Base-by-base conservation (phyloP, 2,113 vertebrate genomes). In the Lepisosteus oculatus region DNA sequence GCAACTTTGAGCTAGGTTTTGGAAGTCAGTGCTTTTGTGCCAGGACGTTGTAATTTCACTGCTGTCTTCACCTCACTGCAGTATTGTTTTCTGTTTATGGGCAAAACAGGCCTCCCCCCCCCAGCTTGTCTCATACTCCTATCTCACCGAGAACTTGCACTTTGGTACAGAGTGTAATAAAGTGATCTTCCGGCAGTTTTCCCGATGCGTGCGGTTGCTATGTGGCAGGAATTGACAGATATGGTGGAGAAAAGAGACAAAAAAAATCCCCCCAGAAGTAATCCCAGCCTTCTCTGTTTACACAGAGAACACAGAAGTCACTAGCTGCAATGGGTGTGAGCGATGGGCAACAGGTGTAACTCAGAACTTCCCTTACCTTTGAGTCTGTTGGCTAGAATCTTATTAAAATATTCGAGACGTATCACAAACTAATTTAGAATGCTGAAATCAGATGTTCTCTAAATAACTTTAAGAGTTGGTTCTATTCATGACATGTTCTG, bases 251-350 rank as follows among this genome's bases (percentile, higher is more conserved):
- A 65, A 45, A 67, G 55, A 15, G 47, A 9, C 5, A 64, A 64
- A 41, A 64, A 64, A 80, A 83, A 83, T 80, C 79, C 69, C 81
- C 75, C 74, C 73, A 72, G 79, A 84, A 77, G 73, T 72, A 76
- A 72, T 81, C 79, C 80, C 79, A 77, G 81, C 75, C 14, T 77
- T 77, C 77, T 66, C 78, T 85, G 75, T 85, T 85, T 89, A 81
- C 84, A 78, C 77, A 79, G 54, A 45, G 47, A 51, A 15, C 42
- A 8, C 66, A 47, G 11, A 29, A 84, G 80, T 84, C 84, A 71
- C 67, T 63, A 5, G 1, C 56, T 8, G 62, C 1, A 4, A 17
- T 64, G 8, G 41, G 62, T 41, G 62, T 9, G 41, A 4, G 17
- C 8, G 17, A 41, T 8, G 75, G 77, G 67, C 65, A 85, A 74